Evolutionary conservation across 2,888 invertebrate species (phyloP), one percentile per base, ranked within the genome.

Genomic region (Phalangium opilio): DNA sequence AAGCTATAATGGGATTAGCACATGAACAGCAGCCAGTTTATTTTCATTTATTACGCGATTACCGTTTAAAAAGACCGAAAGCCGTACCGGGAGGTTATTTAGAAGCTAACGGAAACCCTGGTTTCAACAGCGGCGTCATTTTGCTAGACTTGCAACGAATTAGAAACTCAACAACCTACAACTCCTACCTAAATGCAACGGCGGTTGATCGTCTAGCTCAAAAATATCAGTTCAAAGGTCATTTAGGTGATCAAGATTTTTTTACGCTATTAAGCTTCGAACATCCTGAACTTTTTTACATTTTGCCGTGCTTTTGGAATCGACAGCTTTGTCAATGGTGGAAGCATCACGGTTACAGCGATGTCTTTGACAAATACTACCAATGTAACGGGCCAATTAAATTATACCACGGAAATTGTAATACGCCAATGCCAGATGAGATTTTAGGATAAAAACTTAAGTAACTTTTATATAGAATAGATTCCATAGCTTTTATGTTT

Each of bases 161-260:
- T 64, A 67, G 82, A 51, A 65, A 70, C 44, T 81, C 81, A 1
- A 60, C 65, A 21, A 62, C 72, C 14, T 83, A 79, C 59, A 67
- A 73, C 52, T 66, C 70, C 41, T 68, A 78, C 42, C 65, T 69
- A 7, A 55, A 58, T 34, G 53, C 55, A 2, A 55, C 62, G 1
- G 45, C 48, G 14, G 50, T 69, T 1, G 50, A 58, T 17, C 44
- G 51, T 3, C 48, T 70, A 15, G 61, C 65, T 12, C 47, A 62
- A 12, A 67, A 69, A 54, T 72, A 67, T 57, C 51, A 57, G 43
- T 62, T 64, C 35, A 58, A 71, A 65, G 80, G 81, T 2, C 81
- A 83, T 63, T 70, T 85, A 21, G 84, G 84, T 1, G 84, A 85
- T 65, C 84, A 85, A 65, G 83, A 83, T 67, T 81, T 81, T 65